Percentiles rank a stretch among this genome's conserved stretches.
Conservation (phyloP, 2,797 vertebrate genomes). For the Macrochelys suwanniensis region DNA sequence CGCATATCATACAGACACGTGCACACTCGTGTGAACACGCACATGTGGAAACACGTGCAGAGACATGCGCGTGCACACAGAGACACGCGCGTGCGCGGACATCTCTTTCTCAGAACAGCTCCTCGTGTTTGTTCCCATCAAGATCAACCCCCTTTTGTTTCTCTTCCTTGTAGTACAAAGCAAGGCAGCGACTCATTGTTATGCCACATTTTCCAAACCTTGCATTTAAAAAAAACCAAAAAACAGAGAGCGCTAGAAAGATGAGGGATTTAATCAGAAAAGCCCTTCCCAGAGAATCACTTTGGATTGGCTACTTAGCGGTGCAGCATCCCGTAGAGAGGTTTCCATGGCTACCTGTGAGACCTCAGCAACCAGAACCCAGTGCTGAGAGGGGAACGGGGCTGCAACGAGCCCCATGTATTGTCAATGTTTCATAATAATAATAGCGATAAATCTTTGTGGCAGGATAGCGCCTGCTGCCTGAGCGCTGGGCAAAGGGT, state of each 20-base stretch:
- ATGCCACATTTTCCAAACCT: rapidly evolving
- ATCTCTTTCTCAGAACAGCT: neutral
- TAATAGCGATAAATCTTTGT: rapidly evolving
- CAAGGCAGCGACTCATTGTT: rapidly evolving
- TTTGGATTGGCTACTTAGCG: slow-evolving; percentile 50
- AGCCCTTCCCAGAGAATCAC: slow-evolving; percentile 33
- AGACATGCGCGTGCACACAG: too few relatives aligned
- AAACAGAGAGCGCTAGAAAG: neutral
- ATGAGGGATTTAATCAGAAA: neutral
- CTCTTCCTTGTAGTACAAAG: rapidly evolving
- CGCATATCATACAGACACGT: neutral
- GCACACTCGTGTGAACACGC: neutral
- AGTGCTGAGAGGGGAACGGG: neutral
- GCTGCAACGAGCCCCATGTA: slow-evolving; percentile 16
- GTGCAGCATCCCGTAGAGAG: slow-evolving; percentile 57
- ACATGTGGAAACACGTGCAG: neutral
- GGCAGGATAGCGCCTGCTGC: neutral
- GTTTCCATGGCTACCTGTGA: slow-evolving; percentile 77
- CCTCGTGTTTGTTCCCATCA: rapidly evolving
- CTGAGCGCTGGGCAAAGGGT: neutral
- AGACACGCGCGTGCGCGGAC: too few relatives aligned
- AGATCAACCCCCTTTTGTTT: neutral
- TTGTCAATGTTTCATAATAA: neutral
- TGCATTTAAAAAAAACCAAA: too few relatives aligned
- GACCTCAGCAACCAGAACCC: slow-evolving; percentile 48